phyloP scores from a whole-genome alignment of 35 echinoderm and acorn worm genomes.

The Holothuria glaberrima region DNA sequence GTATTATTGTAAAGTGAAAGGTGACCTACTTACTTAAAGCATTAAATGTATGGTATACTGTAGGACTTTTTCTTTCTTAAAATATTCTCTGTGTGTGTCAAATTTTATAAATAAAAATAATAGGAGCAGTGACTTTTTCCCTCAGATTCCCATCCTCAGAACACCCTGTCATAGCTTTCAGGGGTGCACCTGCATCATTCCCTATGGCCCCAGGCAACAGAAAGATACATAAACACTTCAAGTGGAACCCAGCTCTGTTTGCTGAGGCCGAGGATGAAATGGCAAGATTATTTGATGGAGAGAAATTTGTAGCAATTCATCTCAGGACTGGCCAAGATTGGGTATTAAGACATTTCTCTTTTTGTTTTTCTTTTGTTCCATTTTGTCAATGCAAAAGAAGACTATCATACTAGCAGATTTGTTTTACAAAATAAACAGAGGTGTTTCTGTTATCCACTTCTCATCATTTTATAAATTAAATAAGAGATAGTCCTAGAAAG shows the following conservation, averaged over 20 bases:
- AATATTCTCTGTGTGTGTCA: too few species aligned
- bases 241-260: conserved; percentile 72
- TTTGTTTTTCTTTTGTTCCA: neutral
- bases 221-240: conserved; percentile 79
- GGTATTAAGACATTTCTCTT: conserved; percentile 42
- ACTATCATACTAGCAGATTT: too few species aligned
- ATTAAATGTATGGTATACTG: too few species aligned
- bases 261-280: conserved; percentile 75
- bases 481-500: too few species aligned
- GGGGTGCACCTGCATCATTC: conserved; percentile 79
- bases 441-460: too few species aligned
- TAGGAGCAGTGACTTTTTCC: neutral
- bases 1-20: too few species aligned
- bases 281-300: conserved; percentile 70
- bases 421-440: too few species aligned
- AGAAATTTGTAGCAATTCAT: conserved; percentile 90
- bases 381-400: too few species aligned
- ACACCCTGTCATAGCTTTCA: conserved; percentile 89
- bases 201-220: conserved; percentile 76
- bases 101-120: too few species aligned
- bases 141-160: conserved; percentile 79
- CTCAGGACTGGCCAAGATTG: conserved; percentile 90
- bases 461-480: too few species aligned
- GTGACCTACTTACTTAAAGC: too few species aligned
- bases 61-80: too few species aligned